Evolutionary conservation across 2,113 vertebrate genomes (phyloP), one percentile per base, ranked within the genome.

Genomic region (Aplodontia rufa): DNA sequence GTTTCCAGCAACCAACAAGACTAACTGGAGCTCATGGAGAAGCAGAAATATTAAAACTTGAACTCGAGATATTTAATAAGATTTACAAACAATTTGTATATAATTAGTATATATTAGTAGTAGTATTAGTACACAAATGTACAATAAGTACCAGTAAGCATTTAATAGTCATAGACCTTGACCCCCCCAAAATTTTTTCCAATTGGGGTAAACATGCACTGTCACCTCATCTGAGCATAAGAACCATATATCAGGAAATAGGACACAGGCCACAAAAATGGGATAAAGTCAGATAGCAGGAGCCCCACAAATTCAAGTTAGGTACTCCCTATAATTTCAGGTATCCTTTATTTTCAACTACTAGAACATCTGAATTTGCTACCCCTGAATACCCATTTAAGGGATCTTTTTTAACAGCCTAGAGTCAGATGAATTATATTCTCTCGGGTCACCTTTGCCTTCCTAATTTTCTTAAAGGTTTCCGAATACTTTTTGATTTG

Each of bases 391-490:
- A 88, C 13, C 64, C 58, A 8, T 49, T 91, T 80, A 78, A 71
- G 16, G 40, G 0, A 80, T 19, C 35, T 80, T 91, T 75, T 75
- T 9, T 49, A 49, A 91, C 16, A 49, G 14, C 9, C 42, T 42
- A 58, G 6, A 71, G 60, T 24, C 24, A 58, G 40, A 42, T 11
- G n/a, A 69, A 28, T 22, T 35, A 69, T 82, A 74, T 81, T 88
- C 74, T 93, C 35, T 78, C 16, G 51, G 11, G 13, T 71, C 37
- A 19, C 12, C 93, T 71, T 22, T 60, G 45, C 14, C 55, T 32
- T 68, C 11, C 30, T 53, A 58, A 68, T 62, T 94, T 95, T 90
- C 64, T 95, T 87, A 68, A 83, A 82, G 76, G 47, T 12, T 86
- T 83, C 75, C 71, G 84, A 83, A 87, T 62, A 79, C n/a, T n/a